phyloP scores from a whole-genome alignment of 2,113 vertebrate genomes.

The Piprites chloris region DNA sequence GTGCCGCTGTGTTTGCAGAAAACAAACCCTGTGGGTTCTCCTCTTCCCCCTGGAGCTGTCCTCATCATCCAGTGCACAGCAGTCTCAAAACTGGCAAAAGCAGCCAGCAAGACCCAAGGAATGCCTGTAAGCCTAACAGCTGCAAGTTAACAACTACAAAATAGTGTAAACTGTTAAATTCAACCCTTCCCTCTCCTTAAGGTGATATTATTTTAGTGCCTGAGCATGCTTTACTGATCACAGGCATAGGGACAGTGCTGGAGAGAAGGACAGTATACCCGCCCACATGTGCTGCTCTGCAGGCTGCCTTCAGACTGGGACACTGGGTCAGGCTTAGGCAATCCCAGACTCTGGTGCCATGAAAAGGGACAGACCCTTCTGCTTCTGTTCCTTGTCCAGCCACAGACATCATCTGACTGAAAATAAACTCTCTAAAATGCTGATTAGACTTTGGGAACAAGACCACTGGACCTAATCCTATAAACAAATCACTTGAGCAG shows the following conservation, averaged over 20 bases:
- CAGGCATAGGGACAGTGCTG: background rate
- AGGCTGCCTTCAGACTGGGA: background rate
- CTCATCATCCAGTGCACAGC: background rate
- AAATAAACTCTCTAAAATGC: background rate
- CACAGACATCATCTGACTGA: background rate
- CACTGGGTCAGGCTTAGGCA: background rate
- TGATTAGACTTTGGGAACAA: background rate
- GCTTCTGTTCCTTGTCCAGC: background rate
- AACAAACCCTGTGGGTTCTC: background rate
- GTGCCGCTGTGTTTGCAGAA: background rate
- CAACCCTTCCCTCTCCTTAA: background rate
- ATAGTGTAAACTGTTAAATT: background rate
- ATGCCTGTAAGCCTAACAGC: background rate
- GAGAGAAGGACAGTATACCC: background rate
- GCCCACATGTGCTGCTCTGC: background rate
- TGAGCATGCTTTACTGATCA: background rate
- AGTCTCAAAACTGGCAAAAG: background rate
- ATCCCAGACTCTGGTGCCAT: background rate
- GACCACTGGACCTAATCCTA: background rate
- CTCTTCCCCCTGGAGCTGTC: background rate
- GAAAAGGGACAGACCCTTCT: background rate
- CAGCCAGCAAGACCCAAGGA: background rate
- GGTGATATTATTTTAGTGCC: background rate
- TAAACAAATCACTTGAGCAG: background rate
- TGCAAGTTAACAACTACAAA: background rate